Evolutionary conservation across 2,113 vertebrate species (phyloP), one percentile per base, ranked within the genome.

Genomic region (Odobenus rosmarus): DNA sequence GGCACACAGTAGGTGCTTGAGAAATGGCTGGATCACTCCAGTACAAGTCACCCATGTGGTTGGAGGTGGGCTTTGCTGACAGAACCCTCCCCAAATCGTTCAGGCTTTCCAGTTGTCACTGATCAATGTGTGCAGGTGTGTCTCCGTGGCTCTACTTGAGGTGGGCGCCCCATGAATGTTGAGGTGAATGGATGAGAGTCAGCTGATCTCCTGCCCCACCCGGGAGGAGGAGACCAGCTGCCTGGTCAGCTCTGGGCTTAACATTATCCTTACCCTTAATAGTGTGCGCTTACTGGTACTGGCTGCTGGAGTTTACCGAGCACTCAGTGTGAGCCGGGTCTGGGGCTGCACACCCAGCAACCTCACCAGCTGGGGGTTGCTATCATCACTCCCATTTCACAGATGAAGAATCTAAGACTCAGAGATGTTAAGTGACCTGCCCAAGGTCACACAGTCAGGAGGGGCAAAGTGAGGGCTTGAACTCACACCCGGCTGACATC

Each of bases 391-490:
- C 39, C 24, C 24, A 61, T 39, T 46, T 94, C 59, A 77, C 33
- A 82, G 49, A 67, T 51, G 39, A 55, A 79, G 26, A 92, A 74
- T 80, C 71, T 62, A 42, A 97, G 76, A 69, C 51, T 53, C 59
- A 33, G 76, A 85, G 91, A 80, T 7, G 7, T 39, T 13, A 51
- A 13, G 33, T 24, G 42, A 80, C 57, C 67, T 84, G 39, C 11
- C 81, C 55, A 72, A 64, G 28, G 67, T 61, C 96, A 95, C 88
- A 80, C 31, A 92, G 95, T 74, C 28, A 21, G 46, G 39, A 82
- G 51, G 67, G 61, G 55, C 81, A 72, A 28, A 90, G 31, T 6
- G 64, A 33, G 24, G 69, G 7, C 62, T 96, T 94, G 81, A 91
- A 64, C 51, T 84, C 62, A 93, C 0, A 14, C 26, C 18, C 46